Evolutionary conservation across 2,797 vertebrate genomes (phyloP).

Genomic region (Neosalanx taihuensis): DNA sequence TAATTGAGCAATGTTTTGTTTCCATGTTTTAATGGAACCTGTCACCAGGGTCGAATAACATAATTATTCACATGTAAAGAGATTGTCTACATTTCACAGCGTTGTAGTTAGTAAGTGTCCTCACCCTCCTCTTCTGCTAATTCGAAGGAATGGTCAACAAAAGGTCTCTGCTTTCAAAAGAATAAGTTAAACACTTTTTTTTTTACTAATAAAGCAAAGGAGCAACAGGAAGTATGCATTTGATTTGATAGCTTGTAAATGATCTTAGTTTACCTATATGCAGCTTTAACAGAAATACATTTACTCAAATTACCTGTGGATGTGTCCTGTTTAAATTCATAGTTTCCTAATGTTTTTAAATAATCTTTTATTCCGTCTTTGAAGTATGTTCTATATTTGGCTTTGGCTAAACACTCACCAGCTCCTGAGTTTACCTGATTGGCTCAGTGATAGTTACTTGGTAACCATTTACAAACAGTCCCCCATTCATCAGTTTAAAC

Average conservation of each 20-base stretch:
- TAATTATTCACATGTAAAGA: background rate
- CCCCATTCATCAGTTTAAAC: background rate
- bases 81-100: background rate
- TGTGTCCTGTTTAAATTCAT: slow-evolving; percentile 32
- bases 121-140: slow-evolving; percentile 59
- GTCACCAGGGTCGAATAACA: background rate
- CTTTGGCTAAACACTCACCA: background rate
- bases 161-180: slow-evolving; percentile 24
- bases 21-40: background rate
- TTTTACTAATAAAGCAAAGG: background rate
- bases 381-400: background rate
- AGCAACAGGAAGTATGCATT: background rate
- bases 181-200: too few species aligned
- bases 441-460: slow-evolving; percentile 16
- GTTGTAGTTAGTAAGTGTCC: background rate
- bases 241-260: background rate
- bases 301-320: slow-evolving; percentile 12
- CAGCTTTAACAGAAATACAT: background rate
- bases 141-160: slow-evolving; percentile 34
- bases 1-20: background rate
- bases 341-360: slow-evolving; percentile 3
- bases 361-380: background rate
- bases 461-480: slow-evolving; percentile 18
- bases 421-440: background rate
- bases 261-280: background rate